Evolutionary conservation across 2,888 invertebrate species (phyloP), one percentile per base, ranked within the genome.

Genomic region (Ligdia adustata): DNA sequence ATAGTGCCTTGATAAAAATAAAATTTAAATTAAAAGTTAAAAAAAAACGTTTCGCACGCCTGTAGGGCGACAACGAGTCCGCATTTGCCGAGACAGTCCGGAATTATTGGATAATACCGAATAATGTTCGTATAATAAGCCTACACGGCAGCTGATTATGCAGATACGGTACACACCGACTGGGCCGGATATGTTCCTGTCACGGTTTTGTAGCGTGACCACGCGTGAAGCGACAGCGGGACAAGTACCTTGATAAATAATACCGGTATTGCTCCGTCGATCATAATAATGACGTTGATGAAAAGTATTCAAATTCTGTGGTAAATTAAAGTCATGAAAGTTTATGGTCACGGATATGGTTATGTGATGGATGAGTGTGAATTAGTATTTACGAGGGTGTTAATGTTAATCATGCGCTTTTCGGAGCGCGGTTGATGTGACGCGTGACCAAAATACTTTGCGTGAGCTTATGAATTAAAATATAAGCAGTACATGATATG

Each of bases 111-210:
- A 49, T 49, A 53, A 49, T 49, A 40, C 29, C 29, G 35, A 35
- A 49, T 44, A 47, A 41, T 58, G 33, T 26, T n/a, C 27, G 52
- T 45, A 43, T 50, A 53, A 51, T 52, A 40, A 18, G 48, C 51
- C 55, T 47, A 55, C 55, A 26, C 46, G 42, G 26, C 39, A 40
- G 43, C 51, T 42, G 51, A 55, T 58, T 58, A 58, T 58, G 55
- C 31, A 46, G 55, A 59, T 54, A 9, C 42, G 14, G 31, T 27
- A 28, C 44, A 52, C 50, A 2, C 7, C n/a, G 34, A 26, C 41
- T 35, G 18, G 26, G 15, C 53, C 49, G 58, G 55, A 54, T 47
- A 16, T 44, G 35, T 39, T 18, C 9, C 28, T 34, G 43, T 39
- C 52, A 58, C 51, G 41, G 48, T 37, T 18, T 9, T 38, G 52